Evolutionary conservation across 2,113 vertebrate genomes (phyloP).

Genomic region (Madoqua kirkii): DNA sequence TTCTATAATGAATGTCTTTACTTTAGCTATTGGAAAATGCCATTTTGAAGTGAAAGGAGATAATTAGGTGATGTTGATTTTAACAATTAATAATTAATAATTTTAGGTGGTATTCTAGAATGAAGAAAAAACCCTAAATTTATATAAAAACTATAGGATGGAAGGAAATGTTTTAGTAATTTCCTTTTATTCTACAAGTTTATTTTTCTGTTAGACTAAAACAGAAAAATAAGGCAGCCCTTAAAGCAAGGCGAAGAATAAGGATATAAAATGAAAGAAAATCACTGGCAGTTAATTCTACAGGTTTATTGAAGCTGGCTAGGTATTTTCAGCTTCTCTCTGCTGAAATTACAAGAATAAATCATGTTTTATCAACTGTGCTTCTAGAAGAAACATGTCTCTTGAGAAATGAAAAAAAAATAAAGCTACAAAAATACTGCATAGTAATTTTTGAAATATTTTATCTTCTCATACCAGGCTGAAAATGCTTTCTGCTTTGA

Average conservation of each 20-base stretch:
- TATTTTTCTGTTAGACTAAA: constrained; percentile 11
- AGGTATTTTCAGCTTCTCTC: constrained; percentile 63
- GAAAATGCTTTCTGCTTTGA: constrained; percentile 48
- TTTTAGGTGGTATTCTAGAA: not conserved
- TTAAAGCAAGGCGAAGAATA: constrained; percentile 22
- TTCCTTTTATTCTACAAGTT: not conserved
- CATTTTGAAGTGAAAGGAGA: not conserved
- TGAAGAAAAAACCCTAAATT: not conserved
- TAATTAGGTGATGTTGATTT: not conserved
- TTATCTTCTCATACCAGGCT: constrained; percentile 33
- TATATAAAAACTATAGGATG: not conserved
- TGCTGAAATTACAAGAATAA: constrained; percentile 71
- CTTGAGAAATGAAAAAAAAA: constrained; percentile 32
- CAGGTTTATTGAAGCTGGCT: constrained; percentile 28
- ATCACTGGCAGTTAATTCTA: constrained; percentile 22
- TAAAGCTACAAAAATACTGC: constrained; percentile 24
- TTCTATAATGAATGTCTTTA: not conserved
- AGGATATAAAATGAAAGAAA: constrained; percentile 11
- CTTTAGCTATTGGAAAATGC: not conserved
- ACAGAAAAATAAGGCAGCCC: not conserved
- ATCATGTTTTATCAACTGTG: constrained; percentile 58
- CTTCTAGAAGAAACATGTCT: constrained; percentile 38
- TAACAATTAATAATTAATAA: constrained; percentile 9
- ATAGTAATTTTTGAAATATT: constrained; percentile 38
- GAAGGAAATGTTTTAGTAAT: not conserved